These are phyloP conservation scores for Hirtodrosophila confusa DNA, from an alignment of 2,888 invertebrate species.

Conservation along the genomic window DNA sequence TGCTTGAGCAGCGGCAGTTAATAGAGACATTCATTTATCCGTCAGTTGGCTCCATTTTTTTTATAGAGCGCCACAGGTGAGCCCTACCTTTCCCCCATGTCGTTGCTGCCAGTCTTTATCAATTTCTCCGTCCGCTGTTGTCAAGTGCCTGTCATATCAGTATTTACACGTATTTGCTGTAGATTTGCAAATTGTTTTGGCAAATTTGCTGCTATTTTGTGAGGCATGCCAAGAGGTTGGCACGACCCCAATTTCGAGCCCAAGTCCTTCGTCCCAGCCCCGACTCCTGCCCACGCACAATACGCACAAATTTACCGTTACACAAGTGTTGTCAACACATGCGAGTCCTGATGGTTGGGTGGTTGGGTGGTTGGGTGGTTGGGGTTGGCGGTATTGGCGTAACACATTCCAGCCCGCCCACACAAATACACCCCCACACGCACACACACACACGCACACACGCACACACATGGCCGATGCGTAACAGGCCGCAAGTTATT, in stretches of 20 bases:
- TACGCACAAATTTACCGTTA: constrained; percentile 77
- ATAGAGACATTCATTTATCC: constrained; percentile 51
- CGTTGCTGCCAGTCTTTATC: constrained; percentile 37
- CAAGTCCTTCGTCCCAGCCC: background rate
- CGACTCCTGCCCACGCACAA: constrained; percentile 55
- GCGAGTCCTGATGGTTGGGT: constrained; percentile 36
- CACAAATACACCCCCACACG: constrained; percentile 18
- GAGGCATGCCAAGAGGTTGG: constrained; percentile 56
- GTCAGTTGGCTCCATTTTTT: constrained; percentile 3
- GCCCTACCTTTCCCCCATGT: background rate
- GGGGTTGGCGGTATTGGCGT: constrained; percentile 9
- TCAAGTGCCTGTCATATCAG: constrained; percentile 79
- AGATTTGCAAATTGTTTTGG: constrained; percentile 82
- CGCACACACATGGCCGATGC: constrained; percentile 48
- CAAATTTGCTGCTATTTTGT: constrained; percentile 79
- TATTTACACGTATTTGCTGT: constrained; percentile 76
- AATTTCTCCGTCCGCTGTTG: constrained; percentile 46
- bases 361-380: constrained; percentile 35
- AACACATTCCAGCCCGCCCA: constrained; percentile 42
- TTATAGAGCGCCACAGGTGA: constrained; percentile 58
- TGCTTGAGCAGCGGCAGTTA: constrained; percentile 27
- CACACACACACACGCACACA: constrained; percentile 14
- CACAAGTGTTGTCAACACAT: constrained; percentile 80
- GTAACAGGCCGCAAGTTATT: constrained; percentile 78
- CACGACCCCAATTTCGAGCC: constrained; percentile 41